A percentile compares a stretch with the other conserved stretches of the same genome.
Conservation (phyloP, 2,113 vertebrate genomes). For the Syrmaticus mikado region DNA sequence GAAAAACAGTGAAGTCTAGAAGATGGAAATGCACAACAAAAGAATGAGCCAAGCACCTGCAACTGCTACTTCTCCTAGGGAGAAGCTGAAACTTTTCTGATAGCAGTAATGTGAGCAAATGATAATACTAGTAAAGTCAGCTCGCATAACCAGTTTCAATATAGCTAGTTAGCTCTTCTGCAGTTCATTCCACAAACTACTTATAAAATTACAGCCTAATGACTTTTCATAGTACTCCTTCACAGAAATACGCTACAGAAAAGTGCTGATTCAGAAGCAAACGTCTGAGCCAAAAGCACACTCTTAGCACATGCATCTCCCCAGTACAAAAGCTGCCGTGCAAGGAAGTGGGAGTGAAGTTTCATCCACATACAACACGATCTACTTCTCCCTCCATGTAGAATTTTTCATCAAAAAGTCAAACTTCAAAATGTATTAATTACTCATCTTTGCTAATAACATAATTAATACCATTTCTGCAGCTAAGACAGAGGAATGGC, state of each 20-base stretch:
- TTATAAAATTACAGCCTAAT: background rate
- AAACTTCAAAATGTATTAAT: background rate
- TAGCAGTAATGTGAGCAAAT: background rate
- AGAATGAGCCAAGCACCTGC: background rate
- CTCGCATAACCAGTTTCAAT: background rate
- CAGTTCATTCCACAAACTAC: background rate
- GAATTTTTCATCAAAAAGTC: background rate
- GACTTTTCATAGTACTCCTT: background rate
- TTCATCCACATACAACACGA: background rate
- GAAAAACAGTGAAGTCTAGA: background rate
- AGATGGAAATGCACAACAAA: background rate
- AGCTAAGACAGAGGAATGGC: background rate
- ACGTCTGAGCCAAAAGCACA: background rate
- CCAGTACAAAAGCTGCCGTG: background rate
- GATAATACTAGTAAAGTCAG: background rate
- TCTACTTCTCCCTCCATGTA: background rate
- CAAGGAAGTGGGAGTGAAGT: background rate
- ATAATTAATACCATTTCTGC: background rate
- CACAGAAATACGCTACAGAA: background rate
- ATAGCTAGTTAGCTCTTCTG: background rate
- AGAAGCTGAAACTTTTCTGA: background rate
- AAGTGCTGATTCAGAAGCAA: background rate
- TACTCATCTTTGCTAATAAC: background rate
- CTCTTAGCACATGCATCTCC: background rate
- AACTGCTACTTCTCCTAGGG: background rate